Percentiles rank a stretch among this genome's conserved stretches.
Conservation (phyloP, 1,140 invertebrate species). For the Magallana angulata region DNA sequence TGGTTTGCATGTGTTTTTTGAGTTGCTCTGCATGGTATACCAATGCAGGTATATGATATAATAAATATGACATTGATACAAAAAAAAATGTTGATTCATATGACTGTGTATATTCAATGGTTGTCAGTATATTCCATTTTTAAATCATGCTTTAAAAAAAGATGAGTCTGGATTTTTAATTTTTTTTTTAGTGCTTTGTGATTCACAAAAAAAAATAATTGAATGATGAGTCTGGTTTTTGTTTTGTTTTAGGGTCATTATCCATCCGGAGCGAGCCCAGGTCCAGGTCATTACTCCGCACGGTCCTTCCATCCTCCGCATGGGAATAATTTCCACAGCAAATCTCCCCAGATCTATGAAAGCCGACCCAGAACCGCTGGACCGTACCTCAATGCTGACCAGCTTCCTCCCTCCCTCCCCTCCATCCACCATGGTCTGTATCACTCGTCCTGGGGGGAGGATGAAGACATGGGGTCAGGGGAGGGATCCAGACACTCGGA, state of each 20-base stretch:
- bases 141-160: too few species aligned
- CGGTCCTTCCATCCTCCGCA: not conserved
- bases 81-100: too few species aligned
- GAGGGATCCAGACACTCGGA: not conserved
- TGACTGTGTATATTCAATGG: too few species aligned
- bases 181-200: too few species aligned
- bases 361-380: conserved; percentile 25
- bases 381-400: not conserved
- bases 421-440: conserved; percentile 28
- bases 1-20: too few species aligned
- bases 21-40: too few species aligned
- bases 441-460: not conserved
- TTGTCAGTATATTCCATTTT: too few species aligned
- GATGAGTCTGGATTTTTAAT: too few species aligned
- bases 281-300: conserved; percentile 24
- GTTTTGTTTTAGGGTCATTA: conserved; percentile 20
- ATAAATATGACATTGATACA: too few species aligned
- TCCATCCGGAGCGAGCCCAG: conserved; percentile 8
- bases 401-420: not conserved
- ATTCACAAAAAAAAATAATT: too few species aligned
- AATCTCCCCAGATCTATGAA: not conserved
- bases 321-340: not conserved
- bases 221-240: not conserved
- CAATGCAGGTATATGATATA: too few species aligned
- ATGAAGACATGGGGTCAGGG: conserved; percentile 11